Base-by-base conservation (phyloP, 2,888 invertebrate species). In the Pemphredon lugubris region DNA sequence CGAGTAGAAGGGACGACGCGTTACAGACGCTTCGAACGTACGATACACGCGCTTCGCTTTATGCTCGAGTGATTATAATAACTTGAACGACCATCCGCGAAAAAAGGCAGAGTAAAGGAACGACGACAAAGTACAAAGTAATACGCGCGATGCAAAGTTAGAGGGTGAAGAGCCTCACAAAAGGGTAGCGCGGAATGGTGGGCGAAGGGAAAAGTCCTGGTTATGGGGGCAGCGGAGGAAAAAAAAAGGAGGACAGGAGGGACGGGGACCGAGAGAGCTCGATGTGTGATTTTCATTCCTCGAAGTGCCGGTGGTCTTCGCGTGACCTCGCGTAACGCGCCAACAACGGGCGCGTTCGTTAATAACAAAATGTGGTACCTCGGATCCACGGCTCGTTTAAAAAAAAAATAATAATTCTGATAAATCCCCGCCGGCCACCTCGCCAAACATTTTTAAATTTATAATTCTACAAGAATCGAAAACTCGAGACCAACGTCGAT, bases 231-330 rank as follows among this genome's bases (percentile, higher is more conserved):
- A 21, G 18, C 48, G 9, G 30, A 30, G n/a, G n/a, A 34, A 34
- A 39, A 53, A 51, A 48, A n/a, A n/a, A 53, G 50, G 40, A 57
- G 54, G 47, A 58, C 57, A 34, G 14, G 20, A n/a, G 48, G 23
- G 26, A 48, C 37, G 34, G 47, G 14, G 9, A n/a, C 32, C 4
- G 39, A 44, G 63, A 39, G 45, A 47, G 51, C 23, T 69, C 50
- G 45, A 69, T 39, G 34, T 51, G 32, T 40, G 57, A 64, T 58
- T 64, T 37, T 63, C 63, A 63, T 50, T 55, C 61, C 14, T 57
- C 30, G 23, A 64, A 55, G 59, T 59, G 50, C 59, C 50, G 26
- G 55, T 57, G 55, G 48, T 48, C 57, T 50, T 58, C 51, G 50
- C 44, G 55, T 53, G 50, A 60, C 51, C 60, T 51, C 42, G 60